A percentile compares a stretch with the other conserved stretches of the same genome.
These are phyloP conservation scores for Protonibea diacanthus DNA, from an alignment of 2,797 vertebrate species.

Conservation along the genomic window DNA sequence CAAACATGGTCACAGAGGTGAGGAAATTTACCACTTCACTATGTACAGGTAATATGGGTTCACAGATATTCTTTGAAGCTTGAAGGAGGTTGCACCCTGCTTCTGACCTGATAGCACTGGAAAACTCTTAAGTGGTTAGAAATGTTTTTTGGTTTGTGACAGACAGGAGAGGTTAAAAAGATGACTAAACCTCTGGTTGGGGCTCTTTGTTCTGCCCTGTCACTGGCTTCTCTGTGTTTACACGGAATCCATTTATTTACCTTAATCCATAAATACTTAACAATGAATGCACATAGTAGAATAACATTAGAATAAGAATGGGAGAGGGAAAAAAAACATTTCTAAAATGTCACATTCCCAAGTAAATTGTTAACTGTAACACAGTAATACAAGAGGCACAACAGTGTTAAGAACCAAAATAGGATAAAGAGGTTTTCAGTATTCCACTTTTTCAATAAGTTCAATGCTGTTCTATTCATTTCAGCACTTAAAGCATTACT, in stretches of 20 bases:
- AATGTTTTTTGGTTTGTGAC: constrained; percentile 44
- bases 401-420: constrained; percentile 10
- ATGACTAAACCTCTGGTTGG: constrained; percentile 40
- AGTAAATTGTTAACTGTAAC: not conserved
- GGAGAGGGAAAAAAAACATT: not conserved
- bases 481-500: constrained; percentile 29
- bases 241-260: not conserved
- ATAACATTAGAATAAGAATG: constrained; percentile 37
- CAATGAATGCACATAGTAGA: not conserved
- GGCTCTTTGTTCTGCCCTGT: constrained; percentile 39
- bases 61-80: constrained; percentile 41
- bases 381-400: not conserved
- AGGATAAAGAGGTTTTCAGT: constrained; percentile 25
- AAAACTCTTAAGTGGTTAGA: constrained; percentile 38
- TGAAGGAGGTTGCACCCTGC: constrained; percentile 33
- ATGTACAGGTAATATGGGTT: not conserved
- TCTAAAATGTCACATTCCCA: constrained; percentile 3
- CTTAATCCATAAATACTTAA: constrained; percentile 28
- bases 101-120: constrained; percentile 50
- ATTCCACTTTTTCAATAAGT: constrained; percentile 8
- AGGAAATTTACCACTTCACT: constrained; percentile 10
- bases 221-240: constrained; percentile 26
- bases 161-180: constrained; percentile 38
- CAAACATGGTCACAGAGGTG: constrained; percentile 24
- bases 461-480: constrained; percentile 19